These are phyloP conservation scores for Minunthozetes semirufus DNA, from an alignment of 2,888 invertebrate species.

Conservation along the genomic window DNA sequence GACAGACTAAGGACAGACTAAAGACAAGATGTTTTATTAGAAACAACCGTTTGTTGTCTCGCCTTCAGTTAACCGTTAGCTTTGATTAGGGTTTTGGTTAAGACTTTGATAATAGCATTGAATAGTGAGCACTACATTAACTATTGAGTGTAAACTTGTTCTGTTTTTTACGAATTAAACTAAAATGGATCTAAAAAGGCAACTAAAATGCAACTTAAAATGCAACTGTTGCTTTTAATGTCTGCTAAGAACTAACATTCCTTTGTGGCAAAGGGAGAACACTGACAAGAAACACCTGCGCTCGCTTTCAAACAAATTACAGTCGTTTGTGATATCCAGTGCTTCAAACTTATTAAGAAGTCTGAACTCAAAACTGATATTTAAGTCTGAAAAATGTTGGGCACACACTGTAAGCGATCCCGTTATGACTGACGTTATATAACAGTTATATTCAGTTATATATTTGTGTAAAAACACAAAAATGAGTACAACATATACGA, in stretches of 20 bases:
- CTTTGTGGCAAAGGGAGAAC: conserved; percentile 13
- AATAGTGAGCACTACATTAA: neutral
- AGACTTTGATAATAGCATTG: neutral
- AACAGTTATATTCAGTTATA: neutral
- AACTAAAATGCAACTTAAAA: neutral
- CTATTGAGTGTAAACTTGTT: no score
- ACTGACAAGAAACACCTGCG: conserved; percentile 24
- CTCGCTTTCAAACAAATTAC: neutral
- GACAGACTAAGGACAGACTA: no score
- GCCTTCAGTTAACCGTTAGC: no score
- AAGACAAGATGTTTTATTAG: no score
- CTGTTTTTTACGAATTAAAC: no score
- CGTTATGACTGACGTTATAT: conserved; percentile 20
- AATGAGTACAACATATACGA: neutral
- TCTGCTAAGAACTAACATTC: conserved; percentile 19
- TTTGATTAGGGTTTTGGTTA: no score
- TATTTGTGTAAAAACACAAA: neutral
- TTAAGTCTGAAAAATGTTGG: neutral
- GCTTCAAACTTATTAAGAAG: conserved; percentile 26
- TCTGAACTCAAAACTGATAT: conserved; percentile 14
- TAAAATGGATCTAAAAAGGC: neutral
- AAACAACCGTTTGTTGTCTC: no score
- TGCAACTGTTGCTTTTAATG: conserved; percentile 6
- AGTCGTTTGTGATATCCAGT: conserved; percentile 23
- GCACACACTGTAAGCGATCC: conserved; percentile 13